A percentile compares a stretch with the other conserved stretches of the same genome.
phyloP scores from a whole-genome alignment of 2,888 invertebrate genomes.

The Sthenelais limicola region DNA sequence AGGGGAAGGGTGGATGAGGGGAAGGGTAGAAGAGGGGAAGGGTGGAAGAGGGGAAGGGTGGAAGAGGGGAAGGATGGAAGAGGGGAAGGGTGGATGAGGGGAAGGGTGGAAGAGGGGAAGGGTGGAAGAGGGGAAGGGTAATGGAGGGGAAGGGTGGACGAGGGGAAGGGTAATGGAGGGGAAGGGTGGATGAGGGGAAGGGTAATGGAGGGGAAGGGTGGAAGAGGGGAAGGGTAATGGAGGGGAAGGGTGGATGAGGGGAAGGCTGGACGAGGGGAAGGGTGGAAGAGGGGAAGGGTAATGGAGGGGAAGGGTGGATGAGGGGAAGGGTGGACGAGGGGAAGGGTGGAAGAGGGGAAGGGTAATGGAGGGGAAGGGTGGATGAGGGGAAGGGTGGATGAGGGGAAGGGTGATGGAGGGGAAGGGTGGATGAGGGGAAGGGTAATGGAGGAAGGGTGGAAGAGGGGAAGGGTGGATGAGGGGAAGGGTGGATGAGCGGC shows the following conservation, averaged over 20 bases:
- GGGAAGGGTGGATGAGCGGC: too few species aligned
- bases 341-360: too few species aligned
- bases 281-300: neutral
- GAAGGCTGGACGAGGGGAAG: slow-evolving; percentile 2
- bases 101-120: neutral
- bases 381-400: too few species aligned
- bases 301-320: neutral
- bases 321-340: too few species aligned
- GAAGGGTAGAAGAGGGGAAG: neutral
- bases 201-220: too few species aligned
- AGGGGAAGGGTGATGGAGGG: too few species aligned
- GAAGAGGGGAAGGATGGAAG: neutral
- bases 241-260: too few species aligned
- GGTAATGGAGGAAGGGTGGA: too few species aligned
- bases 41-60: neutral
- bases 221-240: too few species aligned
- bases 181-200: neutral
- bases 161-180: neutral
- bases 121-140: neutral
- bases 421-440: too few species aligned
- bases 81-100: neutral
- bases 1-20: neutral
- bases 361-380: too few species aligned
- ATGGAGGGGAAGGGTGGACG: neutral
- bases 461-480: too few species aligned